Conservation (phyloP, 2,797 vertebrate species). For the Choloepus didactylus region DNA sequence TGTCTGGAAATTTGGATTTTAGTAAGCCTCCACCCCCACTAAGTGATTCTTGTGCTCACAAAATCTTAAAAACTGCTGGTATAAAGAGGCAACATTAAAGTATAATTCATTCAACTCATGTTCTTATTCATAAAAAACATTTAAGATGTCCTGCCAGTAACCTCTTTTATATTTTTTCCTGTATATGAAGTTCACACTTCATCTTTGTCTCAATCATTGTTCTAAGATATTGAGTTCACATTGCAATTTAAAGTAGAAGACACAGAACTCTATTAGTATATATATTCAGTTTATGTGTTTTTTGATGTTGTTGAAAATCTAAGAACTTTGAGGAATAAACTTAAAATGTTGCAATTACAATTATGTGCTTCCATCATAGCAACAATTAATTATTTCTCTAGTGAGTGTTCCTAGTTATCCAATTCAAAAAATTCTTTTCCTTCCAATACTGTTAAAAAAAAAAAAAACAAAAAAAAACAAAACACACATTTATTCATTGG, state of each 20-base stretch:
- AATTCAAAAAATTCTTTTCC: constrained; percentile 45
- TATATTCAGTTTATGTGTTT: constrained; percentile 50
- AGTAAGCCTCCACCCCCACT: not conserved
- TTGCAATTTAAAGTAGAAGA: constrained; percentile 55
- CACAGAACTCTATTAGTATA: not conserved
- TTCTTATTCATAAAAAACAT: constrained; percentile 8
- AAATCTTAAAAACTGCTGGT: constrained; percentile 34
- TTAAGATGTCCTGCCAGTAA: constrained; percentile 1
- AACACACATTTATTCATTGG: not conserved
- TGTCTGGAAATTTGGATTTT: not conserved
- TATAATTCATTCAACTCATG: not conserved
- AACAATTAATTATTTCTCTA: constrained; percentile 64
- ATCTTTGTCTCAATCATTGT: constrained; percentile 15
- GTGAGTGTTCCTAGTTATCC: constrained; percentile 2
- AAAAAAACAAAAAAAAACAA: constrained; percentile 15
- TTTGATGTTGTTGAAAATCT: constrained; percentile 9
- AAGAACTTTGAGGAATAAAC: constrained; percentile 28
- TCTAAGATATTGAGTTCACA: constrained; percentile 26
- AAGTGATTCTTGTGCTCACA: not conserved
- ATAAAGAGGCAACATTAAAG: constrained; percentile 2
- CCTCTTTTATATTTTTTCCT: constrained; percentile 51
- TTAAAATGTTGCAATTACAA: constrained; percentile 35
- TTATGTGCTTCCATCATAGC: not conserved
- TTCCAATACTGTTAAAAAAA: not conserved
- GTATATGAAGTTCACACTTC: constrained; percentile 30